Conservation (phyloP, 2,113 vertebrate genomes). For the Dromiciops gliroides region DNA sequence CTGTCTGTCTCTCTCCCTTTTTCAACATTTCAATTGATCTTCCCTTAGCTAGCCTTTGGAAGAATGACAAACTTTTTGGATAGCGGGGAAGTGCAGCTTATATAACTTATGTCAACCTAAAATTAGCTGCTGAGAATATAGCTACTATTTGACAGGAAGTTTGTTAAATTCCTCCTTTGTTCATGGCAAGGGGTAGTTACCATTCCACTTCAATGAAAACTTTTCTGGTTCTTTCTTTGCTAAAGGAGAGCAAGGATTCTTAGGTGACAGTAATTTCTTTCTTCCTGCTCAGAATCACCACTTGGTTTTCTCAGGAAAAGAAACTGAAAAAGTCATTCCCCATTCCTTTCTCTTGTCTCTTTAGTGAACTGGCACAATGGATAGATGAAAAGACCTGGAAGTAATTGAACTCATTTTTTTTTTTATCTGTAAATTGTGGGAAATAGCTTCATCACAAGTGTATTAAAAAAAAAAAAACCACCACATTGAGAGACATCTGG, state of each 20-base stretch:
- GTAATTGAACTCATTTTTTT: conserved; percentile 34
- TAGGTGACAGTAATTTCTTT: neutral
- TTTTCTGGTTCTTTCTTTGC: conserved; percentile 23
- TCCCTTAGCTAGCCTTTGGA: neutral
- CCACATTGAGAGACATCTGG: conserved; percentile 41
- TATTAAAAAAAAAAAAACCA: conserved; percentile 44
- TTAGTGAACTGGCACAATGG: neutral
- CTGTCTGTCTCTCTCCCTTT: neutral
- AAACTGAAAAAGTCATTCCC: neutral
- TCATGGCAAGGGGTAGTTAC: conserved; percentile 13
- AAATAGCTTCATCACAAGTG: conserved; percentile 21
- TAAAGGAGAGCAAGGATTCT: conserved; percentile 8
- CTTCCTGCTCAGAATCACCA: neutral
- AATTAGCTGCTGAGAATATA: neutral
- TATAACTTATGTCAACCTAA: neutral
- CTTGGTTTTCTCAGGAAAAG: neutral
- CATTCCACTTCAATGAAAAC: neutral
- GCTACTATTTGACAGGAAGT: neutral
- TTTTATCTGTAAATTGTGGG: conserved; percentile 45
- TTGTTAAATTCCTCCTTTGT: neutral
- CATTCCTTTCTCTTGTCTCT: neutral
- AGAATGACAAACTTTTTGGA: neutral
- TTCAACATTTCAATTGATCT: neutral
- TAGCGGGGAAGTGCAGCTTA: neutral
- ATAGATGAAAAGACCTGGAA: conserved; percentile 32